phyloP scores from a whole-genome alignment of 2,888 invertebrate genomes.

The Endotricha flammealis region DNA sequence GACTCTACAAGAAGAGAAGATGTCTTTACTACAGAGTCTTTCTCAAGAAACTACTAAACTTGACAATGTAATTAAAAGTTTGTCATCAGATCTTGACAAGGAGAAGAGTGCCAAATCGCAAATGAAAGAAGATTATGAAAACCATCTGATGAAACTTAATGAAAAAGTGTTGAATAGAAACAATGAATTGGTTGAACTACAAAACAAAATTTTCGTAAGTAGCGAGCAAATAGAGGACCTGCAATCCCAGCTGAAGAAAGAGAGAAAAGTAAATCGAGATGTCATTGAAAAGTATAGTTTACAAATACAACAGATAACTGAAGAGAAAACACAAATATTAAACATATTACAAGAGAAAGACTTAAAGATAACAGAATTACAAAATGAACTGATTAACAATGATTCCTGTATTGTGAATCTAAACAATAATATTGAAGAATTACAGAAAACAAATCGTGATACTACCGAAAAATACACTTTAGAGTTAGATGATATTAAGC shows the following conservation, averaged over 20 bases:
- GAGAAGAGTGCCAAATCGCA: conserved; percentile 47
- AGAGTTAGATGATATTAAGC: too few relatives aligned
- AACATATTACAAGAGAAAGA: conserved; percentile 33
- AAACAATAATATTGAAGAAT: too few relatives aligned
- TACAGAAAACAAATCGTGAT: too few relatives aligned
- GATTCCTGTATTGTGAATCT: too few relatives aligned
- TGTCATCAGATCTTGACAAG: conserved; percentile 42
- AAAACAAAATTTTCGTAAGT: conserved; percentile 52
- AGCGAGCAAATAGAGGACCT: conserved; percentile 53
- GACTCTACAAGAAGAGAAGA: conserved; percentile 57
- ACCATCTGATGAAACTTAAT: conserved; percentile 55
- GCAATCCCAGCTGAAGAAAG: conserved; percentile 43
- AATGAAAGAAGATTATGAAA: conserved; percentile 54
- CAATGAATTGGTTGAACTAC: conserved; percentile 61
- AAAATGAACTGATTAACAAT: conserved; percentile 33
- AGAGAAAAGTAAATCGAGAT: conserved; percentile 38
- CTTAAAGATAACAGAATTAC: conserved; percentile 36
- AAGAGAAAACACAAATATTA: conserved; percentile 29
- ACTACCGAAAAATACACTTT: too few relatives aligned
- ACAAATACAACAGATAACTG: conserved; percentile 32
- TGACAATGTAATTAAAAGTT: conserved; percentile 39
- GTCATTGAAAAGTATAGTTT: conserved; percentile 36
- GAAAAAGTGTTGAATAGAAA: conserved; percentile 61
- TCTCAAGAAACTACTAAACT: conserved; percentile 51
- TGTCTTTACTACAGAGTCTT: conserved; percentile 49